phyloP scores from a whole-genome alignment of 2,797 vertebrate species.

The Falco naumanni region DNA sequence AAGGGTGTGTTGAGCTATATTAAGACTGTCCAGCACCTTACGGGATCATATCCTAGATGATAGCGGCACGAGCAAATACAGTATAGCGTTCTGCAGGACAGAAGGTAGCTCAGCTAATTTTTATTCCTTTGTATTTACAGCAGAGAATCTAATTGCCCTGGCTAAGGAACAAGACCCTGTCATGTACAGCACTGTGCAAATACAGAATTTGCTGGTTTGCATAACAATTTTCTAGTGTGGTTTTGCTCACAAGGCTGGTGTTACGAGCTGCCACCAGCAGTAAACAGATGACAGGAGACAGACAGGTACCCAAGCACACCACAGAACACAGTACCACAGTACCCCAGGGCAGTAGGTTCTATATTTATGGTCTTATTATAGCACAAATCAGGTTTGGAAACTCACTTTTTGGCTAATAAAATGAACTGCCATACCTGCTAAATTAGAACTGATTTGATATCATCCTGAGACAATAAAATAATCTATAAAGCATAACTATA shows the following conservation, averaged over 20 bases:
- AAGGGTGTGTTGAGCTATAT: neutral
- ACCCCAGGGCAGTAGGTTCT: neutral
- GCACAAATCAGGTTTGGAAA: neutral
- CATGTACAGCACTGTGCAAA: neutral
- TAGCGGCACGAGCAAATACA: neutral
- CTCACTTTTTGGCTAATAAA: neutral
- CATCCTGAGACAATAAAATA: neutral
- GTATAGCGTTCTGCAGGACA: neutral
- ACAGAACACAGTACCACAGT: neutral
- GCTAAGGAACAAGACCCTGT: neutral
- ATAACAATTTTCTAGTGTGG: neutral
- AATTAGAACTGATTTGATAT: neutral
- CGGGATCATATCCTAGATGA: neutral
- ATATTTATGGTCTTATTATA: neutral
- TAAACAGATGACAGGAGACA: neutral
- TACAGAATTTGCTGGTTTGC: neutral
- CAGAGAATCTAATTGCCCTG: neutral
- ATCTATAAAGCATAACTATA: neutral
- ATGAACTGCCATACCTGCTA: neutral
- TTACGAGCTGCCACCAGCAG: neutral
- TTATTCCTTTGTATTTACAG: neutral
- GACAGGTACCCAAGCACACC: rapidly evolving
- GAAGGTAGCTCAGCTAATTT: neutral
- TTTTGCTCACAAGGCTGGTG: neutral
- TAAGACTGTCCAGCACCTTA: neutral